Percentiles rank a stretch among this genome's conserved stretches.
These are phyloP conservation scores for Ennomos erosarius DNA, from an alignment of 2,888 invertebrate genomes.

Conservation along the genomic window DNA sequence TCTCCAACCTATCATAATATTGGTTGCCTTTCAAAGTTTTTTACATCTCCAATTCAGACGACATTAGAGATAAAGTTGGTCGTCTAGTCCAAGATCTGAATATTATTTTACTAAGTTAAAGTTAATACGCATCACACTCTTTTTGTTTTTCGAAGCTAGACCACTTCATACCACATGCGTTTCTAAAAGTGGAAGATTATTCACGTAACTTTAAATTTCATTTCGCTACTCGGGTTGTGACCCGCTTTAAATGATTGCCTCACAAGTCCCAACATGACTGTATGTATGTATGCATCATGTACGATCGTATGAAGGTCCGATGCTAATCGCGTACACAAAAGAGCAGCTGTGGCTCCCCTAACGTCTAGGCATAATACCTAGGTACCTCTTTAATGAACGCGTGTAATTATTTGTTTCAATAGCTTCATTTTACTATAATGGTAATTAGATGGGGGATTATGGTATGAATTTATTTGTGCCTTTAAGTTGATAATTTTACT, in stretches of 20 bases:
- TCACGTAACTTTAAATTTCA: no score
- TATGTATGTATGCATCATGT: not conserved
- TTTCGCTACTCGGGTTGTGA: not conserved
- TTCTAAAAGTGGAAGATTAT: no score
- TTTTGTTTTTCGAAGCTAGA: no score
- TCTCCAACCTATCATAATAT: no score
- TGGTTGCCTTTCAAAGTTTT: no score
- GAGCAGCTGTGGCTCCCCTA: conserved; percentile 23
- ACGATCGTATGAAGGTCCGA: conserved; percentile 4
- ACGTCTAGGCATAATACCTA: conserved; percentile 9
- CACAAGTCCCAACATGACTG: conserved; percentile 4
- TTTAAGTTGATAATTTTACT: no score
- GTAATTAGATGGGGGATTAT: conserved; percentile 11
- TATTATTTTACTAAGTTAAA: no score
- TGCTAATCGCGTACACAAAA: conserved; percentile 19
- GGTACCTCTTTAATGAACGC: conserved; percentile 5
- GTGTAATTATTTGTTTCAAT: conserved; percentile 13
- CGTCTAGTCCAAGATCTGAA: no score
- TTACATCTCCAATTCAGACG: no score
- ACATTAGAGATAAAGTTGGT: no score
- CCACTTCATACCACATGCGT: no score
- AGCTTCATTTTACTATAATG: conserved; percentile 1
- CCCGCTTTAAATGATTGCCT: conserved; percentile 2
- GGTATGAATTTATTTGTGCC: conserved; percentile 9
- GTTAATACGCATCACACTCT: no score